Evolutionary conservation across 2,888 invertebrate genomes (phyloP).

Genomic region (Geotrupes spiniger): DNA sequence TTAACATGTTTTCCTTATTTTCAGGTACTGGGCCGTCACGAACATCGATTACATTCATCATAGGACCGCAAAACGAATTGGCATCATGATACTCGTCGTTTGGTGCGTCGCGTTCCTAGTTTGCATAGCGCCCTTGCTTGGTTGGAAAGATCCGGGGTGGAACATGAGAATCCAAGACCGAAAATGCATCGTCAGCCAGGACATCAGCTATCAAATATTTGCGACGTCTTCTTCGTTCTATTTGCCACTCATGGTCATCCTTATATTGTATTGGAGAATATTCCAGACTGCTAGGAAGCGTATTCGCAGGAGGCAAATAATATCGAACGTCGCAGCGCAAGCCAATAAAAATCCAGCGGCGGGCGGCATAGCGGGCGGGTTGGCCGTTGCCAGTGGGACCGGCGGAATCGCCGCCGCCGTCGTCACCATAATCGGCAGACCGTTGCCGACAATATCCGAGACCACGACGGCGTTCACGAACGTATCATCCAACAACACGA

Average conservation of each 20-base stretch:
- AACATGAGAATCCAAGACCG: slow-evolving; percentile 60
- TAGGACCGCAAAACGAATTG: slow-evolving; percentile 71
- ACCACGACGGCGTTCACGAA: slow-evolving; percentile 71
- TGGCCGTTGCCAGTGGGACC: slow-evolving; percentile 68
- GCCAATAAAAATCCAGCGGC: slow-evolving; percentile 50
- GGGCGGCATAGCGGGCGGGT: slow-evolving; percentile 51
- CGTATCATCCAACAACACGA: slow-evolving; percentile 70
- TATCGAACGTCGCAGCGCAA: slow-evolving; percentile 47
- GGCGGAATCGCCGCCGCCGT: slow-evolving; percentile 72
- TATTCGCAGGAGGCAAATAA: slow-evolving; percentile 68
- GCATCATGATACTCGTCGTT: slow-evolving; percentile 77
- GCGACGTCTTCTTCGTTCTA: slow-evolving; percentile 91
- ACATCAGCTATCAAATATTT: slow-evolving; percentile 80
- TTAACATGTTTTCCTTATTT: too few species aligned
- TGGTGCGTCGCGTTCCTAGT: slow-evolving; percentile 83
- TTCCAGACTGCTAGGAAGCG: slow-evolving; percentile 83
- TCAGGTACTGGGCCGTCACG: slow-evolving; percentile 87
- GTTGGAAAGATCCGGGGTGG: slow-evolving; percentile 74
- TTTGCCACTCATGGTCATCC: slow-evolving; percentile 81
- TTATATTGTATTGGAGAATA: slow-evolving; percentile 88
- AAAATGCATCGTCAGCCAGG: slow-evolving; percentile 80
- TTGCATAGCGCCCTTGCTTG: slow-evolving; percentile 82
- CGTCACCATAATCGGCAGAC: slow-evolving; percentile 58
- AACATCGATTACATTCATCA: slow-evolving; percentile 87
- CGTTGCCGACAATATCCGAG: slow-evolving; percentile 71